A percentile compares a stretch with the other conserved stretches of the same genome.
These are phyloP conservation scores for Semaprochilodus insignis DNA, from an alignment of 2,797 vertebrate genomes.

Conservation along the genomic window DNA sequence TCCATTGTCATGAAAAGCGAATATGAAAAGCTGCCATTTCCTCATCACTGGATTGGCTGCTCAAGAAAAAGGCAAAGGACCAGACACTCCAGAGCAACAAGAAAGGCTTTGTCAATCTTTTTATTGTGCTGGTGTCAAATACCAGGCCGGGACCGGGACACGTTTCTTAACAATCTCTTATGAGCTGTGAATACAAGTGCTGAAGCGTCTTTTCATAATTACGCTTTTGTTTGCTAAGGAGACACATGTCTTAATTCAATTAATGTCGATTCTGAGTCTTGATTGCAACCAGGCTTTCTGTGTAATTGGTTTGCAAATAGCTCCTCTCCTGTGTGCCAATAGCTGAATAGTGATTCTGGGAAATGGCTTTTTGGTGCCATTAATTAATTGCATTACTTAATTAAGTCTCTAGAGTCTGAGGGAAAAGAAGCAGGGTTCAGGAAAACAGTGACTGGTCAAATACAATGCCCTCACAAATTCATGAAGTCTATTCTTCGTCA, in stretches of 20 bases:
- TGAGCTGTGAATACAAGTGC: constrained; percentile 2
- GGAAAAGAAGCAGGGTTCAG: background rate
- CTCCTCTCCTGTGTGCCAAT: constrained; percentile 11
- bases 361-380: constrained; percentile 16
- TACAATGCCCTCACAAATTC: background rate
- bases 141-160: background rate
- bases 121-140: constrained; percentile 23
- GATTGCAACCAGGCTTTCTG: constrained; percentile 31
- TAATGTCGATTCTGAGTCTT: background rate
- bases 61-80: background rate
- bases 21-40: constrained; percentile 24
- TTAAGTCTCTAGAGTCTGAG: background rate
- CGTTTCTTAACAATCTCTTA: background rate
- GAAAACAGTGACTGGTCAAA: background rate
- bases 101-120: constrained; percentile 22
- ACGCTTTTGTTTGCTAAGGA: constrained; percentile 6
- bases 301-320: constrained; percentile 35
- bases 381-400: constrained; percentile 33
- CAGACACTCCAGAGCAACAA: background rate
- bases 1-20: background rate
- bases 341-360: constrained; percentile 15
- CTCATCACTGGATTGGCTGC: background rate
- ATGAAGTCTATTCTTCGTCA: background rate
- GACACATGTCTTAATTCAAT: constrained; percentile 19
- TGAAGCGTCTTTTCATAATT: constrained; percentile 4